A percentile compares a stretch with the other conserved stretches of the same genome.
phyloP scores from a whole-genome alignment of 64 coral and sea anemone species.

The Astreopora myriophthalma region DNA sequence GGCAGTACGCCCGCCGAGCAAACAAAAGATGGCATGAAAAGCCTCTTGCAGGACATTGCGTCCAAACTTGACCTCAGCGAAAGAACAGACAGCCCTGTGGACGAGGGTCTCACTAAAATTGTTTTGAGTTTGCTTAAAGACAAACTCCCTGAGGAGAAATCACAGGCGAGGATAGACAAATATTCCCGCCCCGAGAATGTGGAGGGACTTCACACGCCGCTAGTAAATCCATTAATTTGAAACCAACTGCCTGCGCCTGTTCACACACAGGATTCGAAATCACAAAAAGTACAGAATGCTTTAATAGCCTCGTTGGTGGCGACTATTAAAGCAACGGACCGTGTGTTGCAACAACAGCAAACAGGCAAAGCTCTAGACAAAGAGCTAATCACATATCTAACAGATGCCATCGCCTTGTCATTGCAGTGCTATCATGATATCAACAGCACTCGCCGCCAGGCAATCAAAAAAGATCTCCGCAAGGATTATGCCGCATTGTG shows the following conservation, averaged over 20 bases:
- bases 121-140: background rate
- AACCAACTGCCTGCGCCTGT: background rate
- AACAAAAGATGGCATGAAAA: background rate
- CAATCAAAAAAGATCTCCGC: conserved; percentile 9
- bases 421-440: conserved; percentile 19
- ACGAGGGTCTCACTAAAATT: background rate
- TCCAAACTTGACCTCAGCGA: conserved; percentile 14
- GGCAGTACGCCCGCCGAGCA: background rate
- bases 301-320: background rate
- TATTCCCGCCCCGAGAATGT: background rate
- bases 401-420: background rate
- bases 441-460: background rate
- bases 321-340: background rate
- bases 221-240: conserved; percentile 17
- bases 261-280: background rate
- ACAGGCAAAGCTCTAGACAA: background rate
- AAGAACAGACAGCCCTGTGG: background rate
- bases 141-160: background rate
- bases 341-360: background rate
- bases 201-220: background rate
- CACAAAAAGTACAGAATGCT: conserved; percentile 3
- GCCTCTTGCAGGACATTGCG: background rate
- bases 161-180: background rate
- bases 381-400: background rate
- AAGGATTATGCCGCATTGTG: conserved; percentile 32